Percentiles rank a stretch among this genome's conserved stretches.
Evolutionary conservation across 2,797 vertebrate species (phyloP).

Genomic region (Dallia pectoralis): DNA sequence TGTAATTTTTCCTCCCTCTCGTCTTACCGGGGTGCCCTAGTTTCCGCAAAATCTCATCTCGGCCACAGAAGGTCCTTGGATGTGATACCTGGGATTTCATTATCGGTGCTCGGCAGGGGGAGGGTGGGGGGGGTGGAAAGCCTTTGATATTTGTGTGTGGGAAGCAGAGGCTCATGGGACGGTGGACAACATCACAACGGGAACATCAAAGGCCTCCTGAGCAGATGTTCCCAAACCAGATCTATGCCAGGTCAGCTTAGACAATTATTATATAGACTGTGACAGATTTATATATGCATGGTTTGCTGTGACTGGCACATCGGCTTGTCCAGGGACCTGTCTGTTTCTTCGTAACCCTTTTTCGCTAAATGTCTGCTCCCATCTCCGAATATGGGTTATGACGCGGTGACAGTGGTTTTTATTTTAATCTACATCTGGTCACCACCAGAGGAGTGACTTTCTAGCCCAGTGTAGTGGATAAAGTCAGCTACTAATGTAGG

Average conservation of each 20-base stretch:
- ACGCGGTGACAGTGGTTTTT: background rate
- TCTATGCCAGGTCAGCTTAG: slow-evolving; percentile 55
- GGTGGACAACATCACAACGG: slow-evolving; percentile 33
- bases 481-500: background rate
- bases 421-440: background rate
- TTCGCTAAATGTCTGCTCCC: background rate
- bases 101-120: slow-evolving; percentile 36
- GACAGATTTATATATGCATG: slow-evolving; percentile 37
- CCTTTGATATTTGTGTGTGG: slow-evolving; percentile 26
- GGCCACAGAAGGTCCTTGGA: slow-evolving; percentile 25
- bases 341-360: background rate
- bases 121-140: slow-evolving; percentile 23
- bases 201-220: slow-evolving; percentile 62
- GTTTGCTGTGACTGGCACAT: background rate
- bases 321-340: background rate
- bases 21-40: background rate
- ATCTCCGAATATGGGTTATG: background rate
- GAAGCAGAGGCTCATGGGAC: slow-evolving; percentile 45
- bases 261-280: slow-evolving; percentile 21
- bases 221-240: slow-evolving; percentile 64
- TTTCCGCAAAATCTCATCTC: background rate
- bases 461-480: slow-evolving; percentile 19
- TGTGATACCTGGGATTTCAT: slow-evolving; percentile 43
- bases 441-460: slow-evolving; percentile 29
- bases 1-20: background rate